These are phyloP conservation scores for Mechanitis mazaeus DNA, from an alignment of 2,888 invertebrate species.

Conservation along the genomic window DNA sequence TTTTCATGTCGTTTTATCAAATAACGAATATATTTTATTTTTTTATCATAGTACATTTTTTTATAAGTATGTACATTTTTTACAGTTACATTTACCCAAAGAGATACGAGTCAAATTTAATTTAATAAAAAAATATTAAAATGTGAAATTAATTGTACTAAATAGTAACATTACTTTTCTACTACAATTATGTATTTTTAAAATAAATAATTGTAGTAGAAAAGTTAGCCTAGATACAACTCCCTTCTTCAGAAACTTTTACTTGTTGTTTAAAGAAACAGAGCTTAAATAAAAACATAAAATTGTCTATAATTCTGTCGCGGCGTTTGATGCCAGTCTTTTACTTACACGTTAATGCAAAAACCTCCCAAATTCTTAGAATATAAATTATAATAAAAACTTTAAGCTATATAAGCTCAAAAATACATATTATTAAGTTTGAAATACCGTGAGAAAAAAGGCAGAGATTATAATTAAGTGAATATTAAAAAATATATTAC, in stretches of 20 bases:
- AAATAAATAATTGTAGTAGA: no score
- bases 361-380: slow-evolving; percentile 3
- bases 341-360: slow-evolving; percentile 5
- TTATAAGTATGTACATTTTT: background rate
- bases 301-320: slow-evolving; percentile 7
- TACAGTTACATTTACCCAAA: no score
- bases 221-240: slow-evolving; percentile 27
- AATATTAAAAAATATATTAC: slow-evolving; percentile 8
- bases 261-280: slow-evolving; percentile 44
- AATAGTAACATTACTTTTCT: no score
- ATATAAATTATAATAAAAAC: background rate
- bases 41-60: no score
- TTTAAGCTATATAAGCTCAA: background rate
- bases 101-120: no score
- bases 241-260: slow-evolving; percentile 50
- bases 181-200: no score
- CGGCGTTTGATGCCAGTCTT: slow-evolving; percentile 8
- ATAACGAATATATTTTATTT: no score
- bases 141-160: no score
- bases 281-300: slow-evolving; percentile 9
- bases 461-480: slow-evolving; percentile 5
- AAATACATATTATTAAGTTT: background rate
- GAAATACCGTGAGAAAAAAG: no score
- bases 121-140: no score
- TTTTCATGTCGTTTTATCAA: no score